A percentile compares a stretch with the other conserved stretches of the same genome.
Evolutionary conservation across 2,888 invertebrate species (phyloP).

Genomic region (Chymomyza caudatula): DNA sequence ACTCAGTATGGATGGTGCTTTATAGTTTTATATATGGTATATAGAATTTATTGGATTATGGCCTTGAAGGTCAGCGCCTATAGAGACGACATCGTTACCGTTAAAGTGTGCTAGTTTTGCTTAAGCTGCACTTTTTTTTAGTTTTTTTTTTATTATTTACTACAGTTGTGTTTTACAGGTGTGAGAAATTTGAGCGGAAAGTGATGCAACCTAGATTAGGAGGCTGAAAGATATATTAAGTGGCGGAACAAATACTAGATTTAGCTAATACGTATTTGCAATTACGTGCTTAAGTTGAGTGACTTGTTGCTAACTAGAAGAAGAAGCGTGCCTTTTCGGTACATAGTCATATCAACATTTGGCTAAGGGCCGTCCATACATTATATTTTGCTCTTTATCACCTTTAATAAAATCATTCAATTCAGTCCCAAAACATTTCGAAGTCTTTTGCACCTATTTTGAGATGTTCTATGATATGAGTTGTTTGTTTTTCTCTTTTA

Average conservation of each 20-base stretch:
- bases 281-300: background rate
- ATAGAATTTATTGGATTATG: conserved; percentile 67
- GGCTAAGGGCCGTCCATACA: too few relatives aligned
- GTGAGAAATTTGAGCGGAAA: conserved; percentile 58
- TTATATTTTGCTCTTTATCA: too few relatives aligned
- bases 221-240: background rate
- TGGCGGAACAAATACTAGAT: background rate
- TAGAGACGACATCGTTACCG: background rate
- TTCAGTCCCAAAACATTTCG: too few relatives aligned
- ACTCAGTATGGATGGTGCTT: conserved; percentile 50
- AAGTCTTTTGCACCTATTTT: too few relatives aligned
- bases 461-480: too few relatives aligned
- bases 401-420: too few relatives aligned
- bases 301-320: too few relatives aligned
- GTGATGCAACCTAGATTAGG: conserved; percentile 52
- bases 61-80: conserved; percentile 58
- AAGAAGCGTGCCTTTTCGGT: too few relatives aligned
- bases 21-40: conserved; percentile 66
- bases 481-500: too few relatives aligned
- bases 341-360: too few relatives aligned
- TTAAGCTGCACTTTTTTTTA: conserved; percentile 22
- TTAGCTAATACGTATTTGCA: background rate
- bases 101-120: conserved; percentile 9
- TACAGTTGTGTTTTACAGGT: conserved; percentile 35
- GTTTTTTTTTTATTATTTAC: conserved; percentile 1